Evolutionary conservation across 2,113 vertebrate species (phyloP), one percentile per base, ranked within the genome.

Genomic region (Mirounga angustirostris): DNA sequence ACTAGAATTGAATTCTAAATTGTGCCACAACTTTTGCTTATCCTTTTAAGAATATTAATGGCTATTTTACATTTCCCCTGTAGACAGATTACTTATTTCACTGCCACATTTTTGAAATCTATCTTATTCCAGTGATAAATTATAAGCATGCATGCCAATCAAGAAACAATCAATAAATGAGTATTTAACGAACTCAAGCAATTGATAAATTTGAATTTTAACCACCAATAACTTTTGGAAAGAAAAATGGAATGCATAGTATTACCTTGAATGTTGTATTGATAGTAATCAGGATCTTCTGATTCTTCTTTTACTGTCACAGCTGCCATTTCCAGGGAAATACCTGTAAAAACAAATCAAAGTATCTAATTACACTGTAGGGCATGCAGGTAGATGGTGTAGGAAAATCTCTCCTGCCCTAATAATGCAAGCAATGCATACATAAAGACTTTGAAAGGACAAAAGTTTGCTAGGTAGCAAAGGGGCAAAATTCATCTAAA

Each of bases 281-380:
- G 98, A 96, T 99, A 99, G 82, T 99, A 99, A 71, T 98, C 99
- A 26, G 98, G 98, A 71, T 99, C 99, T 89, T 99, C 99, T 0
- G 79, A 95, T 96, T 99, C 99, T 87, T 99, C 98, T 86, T 99
- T 99, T 61, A 99, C 88, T 22, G 98, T 92, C 91, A 99, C 95
- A 58, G 97, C 65, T 63, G 98, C 36, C 92, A 98, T 92, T 97
- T 98, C 98, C 71, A 98, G 96, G 78, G 98, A 97, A 96, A 98
- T 94, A 92, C 97, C 99, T 99, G 63, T 21, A 87, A 71, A 82
- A 97, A 65, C 19, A 95, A 97, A 46, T 76, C 24, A 80, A 24
- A 56, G 63, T 24, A 97, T 10, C 13, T 21, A n/a, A 58, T 78
- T 73, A 61, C 22, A 65, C 2, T 33, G 52, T 15, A 67, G 30